Percentiles rank a stretch among this genome's conserved stretches.
These are phyloP conservation scores for Poeciliopsis turneri DNA, from an alignment of 2,797 vertebrate species.

Conservation along the genomic window DNA sequence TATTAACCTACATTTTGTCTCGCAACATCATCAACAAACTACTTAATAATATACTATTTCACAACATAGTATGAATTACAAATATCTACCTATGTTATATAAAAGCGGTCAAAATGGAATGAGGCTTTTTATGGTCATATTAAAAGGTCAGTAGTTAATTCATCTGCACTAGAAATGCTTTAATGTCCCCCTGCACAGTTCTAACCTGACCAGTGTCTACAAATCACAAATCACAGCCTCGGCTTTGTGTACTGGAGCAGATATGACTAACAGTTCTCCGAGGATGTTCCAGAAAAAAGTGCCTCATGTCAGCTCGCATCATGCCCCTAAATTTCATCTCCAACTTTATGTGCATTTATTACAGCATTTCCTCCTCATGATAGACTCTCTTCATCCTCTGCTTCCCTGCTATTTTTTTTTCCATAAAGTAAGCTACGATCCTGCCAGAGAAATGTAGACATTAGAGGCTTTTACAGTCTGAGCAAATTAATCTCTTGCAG, in stretches of 20 bases:
- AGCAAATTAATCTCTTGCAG: conserved; percentile 29
- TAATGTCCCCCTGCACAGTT: conserved; percentile 3
- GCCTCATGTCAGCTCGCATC: conserved; percentile 7
- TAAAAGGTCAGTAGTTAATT: not conserved
- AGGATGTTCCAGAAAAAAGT: conserved; percentile 36
- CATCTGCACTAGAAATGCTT: not conserved
- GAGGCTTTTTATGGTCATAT: not conserved
- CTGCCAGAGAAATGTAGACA: conserved; percentile 8
- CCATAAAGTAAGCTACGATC: conserved; percentile 5
- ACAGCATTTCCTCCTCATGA: not conserved
- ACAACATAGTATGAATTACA: not conserved
- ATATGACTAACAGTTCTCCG: conserved; percentile 25
- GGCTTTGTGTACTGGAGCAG: conserved; percentile 27
- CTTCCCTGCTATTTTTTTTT: conserved; percentile 10
- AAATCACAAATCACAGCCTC: conserved; percentile 24
- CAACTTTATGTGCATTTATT: not conserved
- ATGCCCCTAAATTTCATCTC: not conserved
- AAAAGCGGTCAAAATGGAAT: not conserved
- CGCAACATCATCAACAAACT: not conserved
- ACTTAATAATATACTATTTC: not conserved
- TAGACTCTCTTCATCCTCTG: not conserved
- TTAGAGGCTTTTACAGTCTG: conserved; percentile 12
- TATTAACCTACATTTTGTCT: not conserved
- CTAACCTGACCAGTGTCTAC: conserved; percentile 6
- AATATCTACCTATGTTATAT: not conserved